Conservation (phyloP, 2,113 vertebrate genomes). For the Zosterops lateralis region DNA sequence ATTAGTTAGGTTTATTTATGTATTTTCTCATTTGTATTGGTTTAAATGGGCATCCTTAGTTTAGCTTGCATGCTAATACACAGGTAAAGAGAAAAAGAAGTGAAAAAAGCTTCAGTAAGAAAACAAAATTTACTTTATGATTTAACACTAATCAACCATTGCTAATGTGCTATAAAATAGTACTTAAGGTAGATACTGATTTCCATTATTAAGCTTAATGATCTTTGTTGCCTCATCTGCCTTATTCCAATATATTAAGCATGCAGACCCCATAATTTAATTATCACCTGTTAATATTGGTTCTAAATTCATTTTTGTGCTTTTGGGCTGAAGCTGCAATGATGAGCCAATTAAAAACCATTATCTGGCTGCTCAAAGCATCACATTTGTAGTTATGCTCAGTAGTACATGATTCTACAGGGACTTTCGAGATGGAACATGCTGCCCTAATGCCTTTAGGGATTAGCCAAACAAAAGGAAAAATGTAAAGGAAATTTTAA, state of each 20-base stretch:
- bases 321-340: constrained; percentile 67
- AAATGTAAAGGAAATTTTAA: constrained; percentile 56
- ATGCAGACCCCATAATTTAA: constrained; percentile 71
- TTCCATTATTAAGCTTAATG: constrained; percentile 69
- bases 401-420: constrained; percentile 35
- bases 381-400: constrained; percentile 45
- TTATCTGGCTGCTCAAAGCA: constrained; percentile 69
- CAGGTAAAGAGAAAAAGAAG: not conserved
- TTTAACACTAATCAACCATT: constrained; percentile 63
- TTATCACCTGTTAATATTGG: constrained; percentile 75
- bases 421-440: constrained; percentile 44
- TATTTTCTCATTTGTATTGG: not conserved
- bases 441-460: constrained; percentile 51
- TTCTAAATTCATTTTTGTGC: constrained; percentile 70
- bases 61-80: not conserved
- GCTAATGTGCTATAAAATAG: constrained; percentile 65
- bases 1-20: not conserved
- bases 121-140: constrained; percentile 64
- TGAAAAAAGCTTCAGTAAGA: constrained; percentile 23
- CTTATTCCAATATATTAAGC: constrained; percentile 61
- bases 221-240: constrained; percentile 59
- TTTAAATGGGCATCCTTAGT: constrained; percentile 3
- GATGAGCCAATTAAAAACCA: constrained; percentile 71
- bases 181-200: constrained; percentile 53
- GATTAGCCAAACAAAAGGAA: constrained; percentile 54